Base-by-base conservation (phyloP, 2,797 vertebrate species). In the Mallotus villosus region DNA sequence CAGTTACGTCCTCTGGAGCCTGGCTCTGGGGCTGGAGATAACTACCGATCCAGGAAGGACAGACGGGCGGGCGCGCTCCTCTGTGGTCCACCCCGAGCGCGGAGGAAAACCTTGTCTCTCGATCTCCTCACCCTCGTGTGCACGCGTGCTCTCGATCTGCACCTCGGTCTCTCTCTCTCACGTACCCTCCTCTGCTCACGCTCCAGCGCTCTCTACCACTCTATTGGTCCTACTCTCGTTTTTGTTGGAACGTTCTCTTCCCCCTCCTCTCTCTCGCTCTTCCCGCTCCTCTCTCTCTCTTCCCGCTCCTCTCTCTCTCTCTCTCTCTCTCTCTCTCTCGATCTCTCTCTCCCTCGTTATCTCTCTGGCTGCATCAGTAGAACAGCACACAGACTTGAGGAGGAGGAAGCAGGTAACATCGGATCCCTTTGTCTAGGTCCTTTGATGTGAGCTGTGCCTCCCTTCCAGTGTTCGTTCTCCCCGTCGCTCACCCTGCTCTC, bases 371-470 rank as follows among this genome's bases (percentile, higher is more conserved):
- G 55, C 37, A 85, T 88, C 84, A 84, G 77, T 82, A 79, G 71
- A 68, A 78, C 83, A 64, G 77, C 81, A 81, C 74, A 67, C 62
- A 83, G 80, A 75, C 72, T 76, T 27, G 32, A 80, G 78, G 63
- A 78, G 37, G 74, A 75, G 76, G 71, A 64, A 72, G 70, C 72
- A 79, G 80, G 77, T 84, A 82, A 84, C 41, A 74, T 70, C 87
- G 79, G 82, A 81, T 80, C 75, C 65, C 78, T 67, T 84, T 92
- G 85, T 88, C 82, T 82, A 57, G 6, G 58, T 73, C 82, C 84
- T 90, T 89, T 92, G 86, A 90, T 87, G 82, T 82, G 70, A 49
- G 78, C 41, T 59, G 19, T 8, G 74, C 66, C 76, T 86, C 78
- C 77, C 77, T 82, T 68, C 62, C 81, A 65, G 55, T 73, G 70